phyloP scores from a whole-genome alignment of 2,797 vertebrate genomes.

The Macropus fuliginosus region DNA sequence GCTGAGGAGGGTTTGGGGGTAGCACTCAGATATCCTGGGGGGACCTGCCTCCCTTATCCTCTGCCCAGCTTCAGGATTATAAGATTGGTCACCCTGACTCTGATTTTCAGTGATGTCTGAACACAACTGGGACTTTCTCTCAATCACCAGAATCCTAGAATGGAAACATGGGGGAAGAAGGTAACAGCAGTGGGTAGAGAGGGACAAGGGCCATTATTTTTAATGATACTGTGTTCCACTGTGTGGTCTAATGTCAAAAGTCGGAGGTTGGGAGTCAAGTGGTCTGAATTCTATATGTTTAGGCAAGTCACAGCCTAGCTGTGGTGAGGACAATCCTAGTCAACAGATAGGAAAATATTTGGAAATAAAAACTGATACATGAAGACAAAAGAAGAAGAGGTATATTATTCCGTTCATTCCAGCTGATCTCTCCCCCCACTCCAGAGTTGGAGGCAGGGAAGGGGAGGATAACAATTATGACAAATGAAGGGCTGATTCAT shows the following conservation, averaged over 20 bases:
- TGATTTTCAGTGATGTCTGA: neutral
- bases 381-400: neutral
- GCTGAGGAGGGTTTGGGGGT: neutral
- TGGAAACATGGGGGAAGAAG: neutral
- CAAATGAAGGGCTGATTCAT: neutral
- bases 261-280: neutral
- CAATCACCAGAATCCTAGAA: slow-evolving; percentile 6
- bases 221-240: slow-evolving; percentile 21
- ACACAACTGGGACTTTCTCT: neutral
- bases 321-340: neutral
- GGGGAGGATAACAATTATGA: neutral
- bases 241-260: neutral
- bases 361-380: neutral
- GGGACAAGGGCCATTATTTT: slow-evolving; percentile 12
- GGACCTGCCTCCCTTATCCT: neutral
- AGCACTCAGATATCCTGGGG: neutral
- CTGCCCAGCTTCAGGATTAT: neutral
- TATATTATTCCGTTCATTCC: neutral
- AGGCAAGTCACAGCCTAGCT: neutral
- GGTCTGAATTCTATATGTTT: slow-evolving; percentile 29
- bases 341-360: neutral
- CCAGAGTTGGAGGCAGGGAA: neutral
- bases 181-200: neutral
- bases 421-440: neutral
- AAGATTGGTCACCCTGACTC: neutral